A percentile compares a stretch with the other conserved stretches of the same genome.
Evolutionary conservation across 1,140 invertebrate genomes (phyloP).

Genomic region (Drosophila tani): DNA sequence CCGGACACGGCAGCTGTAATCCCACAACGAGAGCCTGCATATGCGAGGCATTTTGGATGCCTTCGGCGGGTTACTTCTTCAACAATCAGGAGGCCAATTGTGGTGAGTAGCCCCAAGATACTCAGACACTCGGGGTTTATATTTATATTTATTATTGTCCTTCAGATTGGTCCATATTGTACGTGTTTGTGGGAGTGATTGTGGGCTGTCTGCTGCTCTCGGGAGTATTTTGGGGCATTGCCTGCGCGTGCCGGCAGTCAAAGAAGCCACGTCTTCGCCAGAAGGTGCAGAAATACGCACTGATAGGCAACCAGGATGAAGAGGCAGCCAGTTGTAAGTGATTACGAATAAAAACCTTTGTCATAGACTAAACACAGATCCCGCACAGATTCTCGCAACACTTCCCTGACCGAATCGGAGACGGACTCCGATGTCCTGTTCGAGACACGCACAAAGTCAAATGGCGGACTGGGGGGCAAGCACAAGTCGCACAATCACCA

Average conservation of each 20-base stretch:
- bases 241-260: conserved; percentile 89
- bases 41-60: conserved; percentile 98
- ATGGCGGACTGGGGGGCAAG: conserved; percentile 86
- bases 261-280: conserved; percentile 84
- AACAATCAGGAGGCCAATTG: conserved; percentile 86
- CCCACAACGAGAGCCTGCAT: conserved; percentile 92
- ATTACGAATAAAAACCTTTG: fast-evolving
- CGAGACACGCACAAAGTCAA: conserved; percentile 87
- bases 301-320: conserved; percentile 88
- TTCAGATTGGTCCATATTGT: conserved; percentile 94
- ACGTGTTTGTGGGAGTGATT: conserved; percentile 92
- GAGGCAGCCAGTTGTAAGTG: conserved; percentile 86
- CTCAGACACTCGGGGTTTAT: conserved; percentile 13
- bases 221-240: conserved; percentile 89
- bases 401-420: conserved; percentile 90
- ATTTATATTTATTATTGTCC: conserved; percentile 34
- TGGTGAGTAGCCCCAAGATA: conserved; percentile 70
- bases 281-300: conserved; percentile 87
- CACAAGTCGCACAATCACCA: conserved; percentile 57
- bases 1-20: conserved; percentile 95
- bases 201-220: conserved; percentile 88
- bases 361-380: not conserved
- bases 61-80: conserved; percentile 87
- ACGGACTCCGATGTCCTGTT: conserved; percentile 91
- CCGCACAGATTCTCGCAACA: conserved; percentile 85